These are phyloP conservation scores for Heliocidaris erythrogramma DNA, from an alignment of 35 echinoderm and acorn worm species.

Conservation along the genomic window DNA sequence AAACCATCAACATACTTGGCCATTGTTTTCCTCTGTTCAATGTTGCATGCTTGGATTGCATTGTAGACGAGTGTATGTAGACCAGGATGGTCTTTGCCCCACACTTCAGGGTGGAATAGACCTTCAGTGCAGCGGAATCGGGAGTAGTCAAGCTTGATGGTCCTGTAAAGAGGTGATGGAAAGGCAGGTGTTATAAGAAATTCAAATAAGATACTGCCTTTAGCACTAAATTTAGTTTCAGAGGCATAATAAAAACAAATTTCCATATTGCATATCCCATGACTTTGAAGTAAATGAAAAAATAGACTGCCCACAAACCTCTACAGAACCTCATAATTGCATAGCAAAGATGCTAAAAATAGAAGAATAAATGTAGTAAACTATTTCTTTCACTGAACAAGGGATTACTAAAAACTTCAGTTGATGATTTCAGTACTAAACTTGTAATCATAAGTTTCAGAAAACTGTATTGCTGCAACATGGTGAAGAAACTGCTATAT, in stretches of 20 bases:
- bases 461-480: no score
- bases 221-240: background rate
- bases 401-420: background rate
- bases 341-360: no score
- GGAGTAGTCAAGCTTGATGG: constrained; percentile 85
- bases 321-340: no score
- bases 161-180: constrained; percentile 30
- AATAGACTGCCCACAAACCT: background rate
- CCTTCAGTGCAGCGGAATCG: constrained; percentile 93
- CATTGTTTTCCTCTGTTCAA: constrained; percentile 90
- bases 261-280: background rate
- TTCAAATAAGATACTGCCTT: background rate
- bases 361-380: no score
- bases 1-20: constrained; percentile 59
- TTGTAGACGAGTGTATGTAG: constrained; percentile 85
- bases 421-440: no score
- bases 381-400: background rate
- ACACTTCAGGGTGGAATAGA: constrained; percentile 92
- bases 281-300: background rate
- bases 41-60: constrained; percentile 88
- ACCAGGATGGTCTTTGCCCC: constrained; percentile 95
- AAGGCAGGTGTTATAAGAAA: background rate
- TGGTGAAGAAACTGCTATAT: no score
- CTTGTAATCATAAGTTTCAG: background rate
- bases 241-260: background rate